Base-by-base conservation (phyloP, 2,113 vertebrate genomes). In the Zootoca vivipara region DNA sequence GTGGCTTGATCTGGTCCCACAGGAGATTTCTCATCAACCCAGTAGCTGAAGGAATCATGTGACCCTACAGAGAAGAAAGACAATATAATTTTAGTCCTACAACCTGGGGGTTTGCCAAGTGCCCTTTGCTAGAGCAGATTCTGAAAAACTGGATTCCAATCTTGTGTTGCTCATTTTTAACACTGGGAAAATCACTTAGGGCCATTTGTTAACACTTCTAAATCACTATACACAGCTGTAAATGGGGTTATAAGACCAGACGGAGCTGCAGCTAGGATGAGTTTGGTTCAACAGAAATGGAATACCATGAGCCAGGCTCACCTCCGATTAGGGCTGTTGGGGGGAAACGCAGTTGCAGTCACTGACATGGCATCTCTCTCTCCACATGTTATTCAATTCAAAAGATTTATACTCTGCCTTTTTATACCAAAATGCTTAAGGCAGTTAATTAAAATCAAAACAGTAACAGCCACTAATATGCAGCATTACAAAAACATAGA, bases 31-130 rank as follows among this genome's bases (percentile, higher is more conserved):
- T 98, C 98, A 90, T 98, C 98, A 80, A 98, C 97, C 97, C 97
- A 98, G 94, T 98, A 98, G 92, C 98, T 98, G 95, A 98, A 98
- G 8, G 98, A 98, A 91, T 98, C 98, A 38, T 98, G 98, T 15
- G 98, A 98, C 4, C 98, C 98, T 98, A 64, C 64, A 80, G 89
- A 83, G 30, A 86, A 85, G 74, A 12, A 1, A 85, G 46, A 35
- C 8, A 78, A 81, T 42, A 88, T 8, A 26, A 16, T 33, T 15
- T 77, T 70, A 82, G 12, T 67, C 58, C 52, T 52, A 52, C 12
- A 78, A 15, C 22, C 12, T 46, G 67, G 62, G 62, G 1, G 38
- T 82, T 0, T 64, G 0, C 6, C 7, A 16, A 0, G 0, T 78
- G 13, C 1, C 20, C 30, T 78, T 7, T 46, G 74, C 83, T 52